These are phyloP conservation scores for Drosophila littoralis DNA, from an alignment of 1,140 invertebrate genomes.

Conservation along the genomic window DNA sequence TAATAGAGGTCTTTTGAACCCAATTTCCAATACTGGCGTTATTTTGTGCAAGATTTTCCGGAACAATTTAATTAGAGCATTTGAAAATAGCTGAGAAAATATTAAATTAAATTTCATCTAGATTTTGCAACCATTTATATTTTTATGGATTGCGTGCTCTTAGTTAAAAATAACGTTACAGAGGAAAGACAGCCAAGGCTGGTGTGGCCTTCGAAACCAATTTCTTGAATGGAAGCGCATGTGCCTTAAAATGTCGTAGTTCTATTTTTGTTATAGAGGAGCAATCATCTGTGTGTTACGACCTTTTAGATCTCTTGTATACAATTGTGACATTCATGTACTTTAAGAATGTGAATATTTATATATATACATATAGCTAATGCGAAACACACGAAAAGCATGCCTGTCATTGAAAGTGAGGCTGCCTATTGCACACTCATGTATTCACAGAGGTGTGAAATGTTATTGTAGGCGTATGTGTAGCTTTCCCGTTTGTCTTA, in stretches of 20 bases:
- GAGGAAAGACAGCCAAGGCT: too few species aligned
- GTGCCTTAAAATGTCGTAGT: too few species aligned
- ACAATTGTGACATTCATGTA: too few species aligned
- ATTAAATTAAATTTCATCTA: not conserved
- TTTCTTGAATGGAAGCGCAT: too few species aligned
- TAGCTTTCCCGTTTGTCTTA: not conserved
- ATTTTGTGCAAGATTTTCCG: not conserved
- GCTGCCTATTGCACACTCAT: not conserved
- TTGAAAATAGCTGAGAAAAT: not conserved
- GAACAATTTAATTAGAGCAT: not conserved
- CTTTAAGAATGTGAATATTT: too few species aligned
- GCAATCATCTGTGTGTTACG: too few species aligned
- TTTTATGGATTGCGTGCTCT: too few species aligned
- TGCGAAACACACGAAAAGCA: constrained; percentile 1
- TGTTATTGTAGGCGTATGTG: not conserved
- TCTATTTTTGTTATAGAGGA: too few species aligned
- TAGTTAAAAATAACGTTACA: too few species aligned
- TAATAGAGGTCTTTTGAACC: not conserved
- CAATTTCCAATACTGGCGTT: not conserved
- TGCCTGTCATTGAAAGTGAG: not conserved
- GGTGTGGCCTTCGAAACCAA: too few species aligned
- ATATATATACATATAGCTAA: not conserved
- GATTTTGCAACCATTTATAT: not conserved
- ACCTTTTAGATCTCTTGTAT: too few species aligned
- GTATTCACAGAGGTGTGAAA: constrained; percentile 1